phyloP scores from a whole-genome alignment of 2,113 vertebrate species.

The Noctilio leporinus region DNA sequence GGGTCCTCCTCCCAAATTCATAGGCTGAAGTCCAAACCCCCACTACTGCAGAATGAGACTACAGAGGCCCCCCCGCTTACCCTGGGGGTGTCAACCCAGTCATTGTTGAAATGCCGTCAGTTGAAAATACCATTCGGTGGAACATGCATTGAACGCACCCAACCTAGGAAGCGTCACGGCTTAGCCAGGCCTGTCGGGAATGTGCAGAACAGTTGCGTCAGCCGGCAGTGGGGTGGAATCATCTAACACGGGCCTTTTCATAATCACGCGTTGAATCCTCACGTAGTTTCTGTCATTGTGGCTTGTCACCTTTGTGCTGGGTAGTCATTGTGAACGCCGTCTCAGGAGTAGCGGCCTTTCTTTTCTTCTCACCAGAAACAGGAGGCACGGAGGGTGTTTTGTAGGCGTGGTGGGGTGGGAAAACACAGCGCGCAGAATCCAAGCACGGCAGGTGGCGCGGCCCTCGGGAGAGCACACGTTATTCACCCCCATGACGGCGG shows the following conservation, averaged over 20 bases:
- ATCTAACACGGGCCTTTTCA: background rate
- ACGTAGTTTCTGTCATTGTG: background rate
- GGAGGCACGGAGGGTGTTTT: background rate
- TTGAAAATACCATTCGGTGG: background rate
- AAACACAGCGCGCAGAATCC: background rate
- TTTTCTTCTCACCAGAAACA: background rate
- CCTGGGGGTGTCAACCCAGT: background rate
- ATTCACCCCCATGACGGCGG: rapidly evolving
- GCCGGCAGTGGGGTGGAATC: background rate
- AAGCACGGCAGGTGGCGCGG: background rate
- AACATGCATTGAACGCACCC: background rate
- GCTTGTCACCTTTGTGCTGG: background rate
- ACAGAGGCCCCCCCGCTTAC: background rate
- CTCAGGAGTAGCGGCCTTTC: background rate
- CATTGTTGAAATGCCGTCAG: background rate
- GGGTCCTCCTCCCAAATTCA: background rate
- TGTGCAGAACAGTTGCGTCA: background rate
- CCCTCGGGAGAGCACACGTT: rapidly evolving
- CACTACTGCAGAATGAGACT: background rate
- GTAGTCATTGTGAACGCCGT: background rate
- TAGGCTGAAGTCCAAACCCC: too few species aligned
- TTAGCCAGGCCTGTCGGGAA: background rate
- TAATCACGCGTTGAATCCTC: background rate
- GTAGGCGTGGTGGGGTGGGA: background rate
- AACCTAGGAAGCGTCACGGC: background rate